Conservation (phyloP, 2,113 vertebrate species). For the Garra rufa region DNA sequence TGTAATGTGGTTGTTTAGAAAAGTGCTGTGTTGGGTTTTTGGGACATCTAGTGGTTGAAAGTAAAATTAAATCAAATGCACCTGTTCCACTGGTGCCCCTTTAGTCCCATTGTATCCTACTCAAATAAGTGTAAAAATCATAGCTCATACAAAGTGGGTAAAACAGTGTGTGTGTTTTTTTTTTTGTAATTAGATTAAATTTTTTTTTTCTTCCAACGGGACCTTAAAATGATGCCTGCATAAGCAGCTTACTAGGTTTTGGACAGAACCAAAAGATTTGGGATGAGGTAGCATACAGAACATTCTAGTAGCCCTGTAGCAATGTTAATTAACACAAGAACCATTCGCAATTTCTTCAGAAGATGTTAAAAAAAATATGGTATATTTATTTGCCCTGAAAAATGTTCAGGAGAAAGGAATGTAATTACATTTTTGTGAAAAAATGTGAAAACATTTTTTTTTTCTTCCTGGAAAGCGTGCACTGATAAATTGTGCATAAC, state of each 20-base stretch:
- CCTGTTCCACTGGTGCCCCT: not conserved
- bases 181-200: no score
- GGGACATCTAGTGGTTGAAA: not conserved
- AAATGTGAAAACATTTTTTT: not conserved
- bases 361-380: not conserved
- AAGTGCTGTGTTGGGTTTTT: not conserved
- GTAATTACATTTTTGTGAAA: not conserved
- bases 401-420: not conserved
- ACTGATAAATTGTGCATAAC: not conserved
- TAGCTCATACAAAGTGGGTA: not conserved
- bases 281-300: not conserved
- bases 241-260: not conserved
- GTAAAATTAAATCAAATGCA: not conserved
- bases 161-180: no score
- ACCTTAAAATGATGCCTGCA: not conserved
- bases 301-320: not conserved
- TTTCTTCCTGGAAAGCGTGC: not conserved
- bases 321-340: not conserved
- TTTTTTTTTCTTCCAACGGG: no score
- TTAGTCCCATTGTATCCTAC: not conserved
- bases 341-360: not conserved
- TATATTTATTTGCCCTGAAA: not conserved
- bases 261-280: not conserved
- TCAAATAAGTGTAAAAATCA: not conserved
- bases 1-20: not conserved